phyloP scores from a whole-genome alignment of 2,888 invertebrate genomes.

The Papilio protenor region DNA sequence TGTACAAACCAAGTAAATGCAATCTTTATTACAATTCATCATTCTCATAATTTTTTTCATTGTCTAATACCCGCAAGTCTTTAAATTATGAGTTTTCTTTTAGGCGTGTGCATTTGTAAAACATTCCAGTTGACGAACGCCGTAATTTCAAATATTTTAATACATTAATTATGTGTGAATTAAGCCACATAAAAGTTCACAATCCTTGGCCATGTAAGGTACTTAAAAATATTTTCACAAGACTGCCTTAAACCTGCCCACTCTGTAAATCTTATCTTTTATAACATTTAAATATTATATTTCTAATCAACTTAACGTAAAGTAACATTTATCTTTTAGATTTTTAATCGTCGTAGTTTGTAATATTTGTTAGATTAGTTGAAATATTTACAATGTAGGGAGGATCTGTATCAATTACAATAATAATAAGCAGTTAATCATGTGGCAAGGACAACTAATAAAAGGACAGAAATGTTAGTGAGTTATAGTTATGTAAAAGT shows the following conservation, averaged over 20 bases:
- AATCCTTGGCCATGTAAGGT: slow-evolving; percentile 26
- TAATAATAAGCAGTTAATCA: slow-evolving; percentile 35
- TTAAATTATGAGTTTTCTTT: background rate
- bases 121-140: slow-evolving; percentile 15
- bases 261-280: background rate
- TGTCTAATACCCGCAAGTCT: background rate
- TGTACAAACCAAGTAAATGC: background rate
- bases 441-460: slow-evolving; percentile 37
- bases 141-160: background rate
- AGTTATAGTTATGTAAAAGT: slow-evolving; percentile 19
- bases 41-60: background rate
- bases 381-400: slow-evolving; percentile 43
- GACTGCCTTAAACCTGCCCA: slow-evolving; percentile 30
- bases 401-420: slow-evolving; percentile 59
- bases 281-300: background rate
- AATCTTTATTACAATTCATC: background rate
- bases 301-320: slow-evolving; percentile 5
- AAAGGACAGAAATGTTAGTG: slow-evolving; percentile 29
- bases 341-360: slow-evolving; percentile 14
- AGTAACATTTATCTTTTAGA: slow-evolving; percentile 16
- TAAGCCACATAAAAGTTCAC: background rate
- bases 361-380: background rate
- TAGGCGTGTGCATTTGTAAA: background rate
- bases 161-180: background rate
- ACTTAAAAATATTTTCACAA: slow-evolving; percentile 16